These are phyloP conservation scores for Strongylocentrotus purpuratus DNA, from an alignment of 35 echinoderm and acorn worm species.

Conservation along the genomic window DNA sequence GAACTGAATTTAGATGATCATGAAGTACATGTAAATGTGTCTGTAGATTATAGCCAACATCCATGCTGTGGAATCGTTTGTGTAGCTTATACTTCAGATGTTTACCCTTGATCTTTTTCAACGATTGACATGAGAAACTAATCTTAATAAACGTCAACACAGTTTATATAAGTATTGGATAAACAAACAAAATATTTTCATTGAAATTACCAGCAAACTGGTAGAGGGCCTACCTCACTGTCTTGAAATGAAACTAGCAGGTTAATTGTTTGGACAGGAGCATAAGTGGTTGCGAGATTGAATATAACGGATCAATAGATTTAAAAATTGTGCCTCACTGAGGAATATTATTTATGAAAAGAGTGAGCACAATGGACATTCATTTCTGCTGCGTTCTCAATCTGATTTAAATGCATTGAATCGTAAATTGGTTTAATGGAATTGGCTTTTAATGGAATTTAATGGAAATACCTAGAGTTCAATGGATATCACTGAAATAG, in stretches of 20 bases:
- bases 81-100: background rate
- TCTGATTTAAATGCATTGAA: background rate
- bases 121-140: background rate
- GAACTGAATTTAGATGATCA: background rate
- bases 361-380: background rate
- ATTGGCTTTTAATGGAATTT: too few relatives aligned
- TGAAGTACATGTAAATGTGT: background rate
- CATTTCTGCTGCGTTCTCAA: background rate
- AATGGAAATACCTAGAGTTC: background rate
- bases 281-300: background rate
- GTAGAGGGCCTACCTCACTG: too few relatives aligned
- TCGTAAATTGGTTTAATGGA: background rate
- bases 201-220: too few relatives aligned
- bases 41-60: background rate
- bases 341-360: background rate
- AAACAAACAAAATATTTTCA: too few relatives aligned
- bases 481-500: background rate
- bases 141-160: background rate
- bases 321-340: background rate
- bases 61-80: background rate
- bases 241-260: constrained; percentile 2
- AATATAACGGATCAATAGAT: background rate
- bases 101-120: background rate
- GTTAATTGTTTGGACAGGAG: background rate
- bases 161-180: too few relatives aligned